Evolutionary conservation across 2,113 vertebrate species (phyloP).

Genomic region (Cyphomyrus plagiostoma): DNA sequence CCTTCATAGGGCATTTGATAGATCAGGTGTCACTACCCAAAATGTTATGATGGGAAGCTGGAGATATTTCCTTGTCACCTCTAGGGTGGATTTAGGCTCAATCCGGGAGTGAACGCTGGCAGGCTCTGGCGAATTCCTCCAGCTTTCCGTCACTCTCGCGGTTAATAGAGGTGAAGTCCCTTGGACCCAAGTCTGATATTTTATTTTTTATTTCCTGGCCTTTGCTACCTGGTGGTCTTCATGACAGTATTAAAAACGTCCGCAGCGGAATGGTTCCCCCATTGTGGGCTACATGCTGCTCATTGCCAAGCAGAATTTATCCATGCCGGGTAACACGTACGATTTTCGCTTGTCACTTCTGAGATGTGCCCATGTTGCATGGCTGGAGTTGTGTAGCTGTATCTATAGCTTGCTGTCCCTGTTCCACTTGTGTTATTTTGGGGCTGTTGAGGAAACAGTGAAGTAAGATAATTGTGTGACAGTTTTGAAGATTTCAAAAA

Average conservation of each 20-base stretch:
- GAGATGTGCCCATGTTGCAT: not conserved
- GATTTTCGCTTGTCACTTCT: slow-evolving; percentile 12
- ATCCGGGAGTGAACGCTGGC: not conserved
- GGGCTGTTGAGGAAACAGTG: slow-evolving; percentile 1
- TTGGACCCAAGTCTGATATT: not conserved
- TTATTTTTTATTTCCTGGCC: not conserved
- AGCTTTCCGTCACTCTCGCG: not conserved
- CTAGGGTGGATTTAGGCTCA: not conserved
- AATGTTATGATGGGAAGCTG: not conserved
- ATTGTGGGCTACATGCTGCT: no score
- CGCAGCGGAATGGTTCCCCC: not conserved
- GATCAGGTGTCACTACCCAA: not conserved
- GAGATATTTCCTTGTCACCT: not conserved
- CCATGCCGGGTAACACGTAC: not conserved
- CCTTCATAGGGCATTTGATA: not conserved
- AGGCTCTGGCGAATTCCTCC: not conserved
- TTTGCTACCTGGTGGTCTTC: not conserved
- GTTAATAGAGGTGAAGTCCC: not conserved
- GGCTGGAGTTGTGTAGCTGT: not conserved
- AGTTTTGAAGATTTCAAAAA: slow-evolving; percentile 7
- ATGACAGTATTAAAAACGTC: not conserved
- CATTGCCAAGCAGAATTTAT: not conserved
- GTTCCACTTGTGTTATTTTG: slow-evolving; percentile 4
- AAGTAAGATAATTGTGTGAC: slow-evolving; percentile 11
- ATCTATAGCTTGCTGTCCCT: not conserved